Base-by-base conservation (phyloP, 2,113 vertebrate species). In the Tichodroma muraria region DNA sequence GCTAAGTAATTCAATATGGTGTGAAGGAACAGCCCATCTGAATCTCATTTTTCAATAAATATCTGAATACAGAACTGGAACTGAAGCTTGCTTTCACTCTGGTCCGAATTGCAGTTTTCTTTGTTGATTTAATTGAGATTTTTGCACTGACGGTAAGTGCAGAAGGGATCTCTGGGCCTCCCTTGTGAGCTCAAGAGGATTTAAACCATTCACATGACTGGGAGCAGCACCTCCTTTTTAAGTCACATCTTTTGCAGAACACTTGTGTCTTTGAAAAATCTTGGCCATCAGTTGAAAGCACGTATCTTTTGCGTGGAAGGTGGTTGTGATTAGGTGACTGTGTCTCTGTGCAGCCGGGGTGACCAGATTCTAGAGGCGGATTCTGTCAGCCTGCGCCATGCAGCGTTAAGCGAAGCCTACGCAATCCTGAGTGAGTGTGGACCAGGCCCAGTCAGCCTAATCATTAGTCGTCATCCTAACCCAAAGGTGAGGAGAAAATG, bases 361-460 rank as follows among this genome's bases (percentile, higher is more conserved):
- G 99, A 99, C 95, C 99, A 99, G 93, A 98, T 99, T 60, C 96
- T 99, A 76, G 99, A 99, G 97, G 99, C 99, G 79, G 99, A 99
- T 92, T 99, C 98, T 0, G 98, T 99, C 75, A 99, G 98, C 25
- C 98, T 99, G 53, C 98, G 98, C 16, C 99, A 99, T 0, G 99
- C 98, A 0, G 99, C 98, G 0, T 95, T 99, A 75, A 99, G 99
- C 10, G 99, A 99, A 97, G 99, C 99, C 25, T 99, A 99, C 0
- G 98, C 99, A 79, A 98, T 99, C 95, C 97, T 99, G 88, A 99
- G 99, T 19, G 99, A 99, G 79, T 99, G 99, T 65, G 99, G 99
- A 33, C 99, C 99, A 1, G 99, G 99, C 75, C 99, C 98, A 0
- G 98, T 99, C 42, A 99, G 98, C 94, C 98, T 99, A 12, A 99